Evolutionary conservation across 2,797 vertebrate genomes (phyloP).

Genomic region (Melanotaenia parkinsoni): DNA sequence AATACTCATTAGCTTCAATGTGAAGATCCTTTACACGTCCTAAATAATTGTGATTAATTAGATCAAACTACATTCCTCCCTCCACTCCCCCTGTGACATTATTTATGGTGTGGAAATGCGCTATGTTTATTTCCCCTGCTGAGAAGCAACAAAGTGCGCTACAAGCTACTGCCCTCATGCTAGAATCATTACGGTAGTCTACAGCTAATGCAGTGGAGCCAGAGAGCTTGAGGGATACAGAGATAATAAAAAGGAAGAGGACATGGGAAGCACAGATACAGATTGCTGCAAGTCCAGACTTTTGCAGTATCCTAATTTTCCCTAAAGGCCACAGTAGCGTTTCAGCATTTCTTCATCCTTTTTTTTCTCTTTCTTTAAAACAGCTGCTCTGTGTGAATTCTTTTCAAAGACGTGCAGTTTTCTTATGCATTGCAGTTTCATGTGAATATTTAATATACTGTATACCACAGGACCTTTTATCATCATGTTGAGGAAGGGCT

Average conservation of each 20-base stretch:
- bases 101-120: constrained; percentile 54
- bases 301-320: constrained; percentile 33
- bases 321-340: constrained; percentile 51
- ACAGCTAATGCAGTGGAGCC: constrained; percentile 55
- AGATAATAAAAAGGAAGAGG: constrained; percentile 61
- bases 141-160: constrained; percentile 35
- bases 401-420: constrained; percentile 27
- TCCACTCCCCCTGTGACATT: constrained; percentile 48
- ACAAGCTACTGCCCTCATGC: constrained; percentile 41
- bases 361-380: constrained; percentile 15
- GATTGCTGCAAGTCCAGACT: constrained; percentile 63
- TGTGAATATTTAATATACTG: constrained; percentile 20
- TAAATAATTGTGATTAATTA: constrained; percentile 15
- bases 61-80: neutral
- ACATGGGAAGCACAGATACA: constrained; percentile 47
- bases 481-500: constrained; percentile 79
- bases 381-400: neutral
- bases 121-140: constrained; percentile 31
- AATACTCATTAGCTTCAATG: constrained; percentile 15
- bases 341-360: constrained; percentile 1
- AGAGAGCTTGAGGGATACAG: constrained; percentile 66
- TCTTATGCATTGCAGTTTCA: constrained; percentile 4
- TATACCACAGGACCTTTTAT: constrained; percentile 11
- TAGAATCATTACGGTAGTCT: constrained; percentile 72
- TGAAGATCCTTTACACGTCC: neutral